Conservation (phyloP, 1,140 invertebrate genomes). For the Proctacanthus coquilletti region DNA sequence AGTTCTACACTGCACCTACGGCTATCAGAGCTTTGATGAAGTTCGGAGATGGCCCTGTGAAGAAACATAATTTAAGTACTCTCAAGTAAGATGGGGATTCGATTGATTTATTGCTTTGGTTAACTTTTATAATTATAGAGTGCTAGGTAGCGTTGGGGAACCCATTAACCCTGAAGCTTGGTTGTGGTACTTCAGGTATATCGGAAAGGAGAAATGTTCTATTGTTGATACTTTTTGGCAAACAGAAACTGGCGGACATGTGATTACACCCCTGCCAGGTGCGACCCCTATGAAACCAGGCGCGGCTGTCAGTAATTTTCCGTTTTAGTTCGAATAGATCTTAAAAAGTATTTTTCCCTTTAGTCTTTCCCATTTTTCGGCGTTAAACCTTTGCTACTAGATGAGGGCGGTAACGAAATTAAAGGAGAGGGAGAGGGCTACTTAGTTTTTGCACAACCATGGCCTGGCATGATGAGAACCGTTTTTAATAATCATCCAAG, state of each 20-base stretch:
- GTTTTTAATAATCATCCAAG: slow-evolving; percentile 83
- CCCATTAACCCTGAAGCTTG: slow-evolving; percentile 97
- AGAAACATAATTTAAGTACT: slow-evolving; percentile 38
- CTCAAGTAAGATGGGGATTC: slow-evolving; percentile 29
- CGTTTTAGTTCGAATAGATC: background rate
- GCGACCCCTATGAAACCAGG: slow-evolving; percentile 94
- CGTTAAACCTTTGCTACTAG: slow-evolving; percentile 71
- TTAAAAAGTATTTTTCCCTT: slow-evolving; percentile 13
- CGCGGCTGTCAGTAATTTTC: slow-evolving; percentile 65
- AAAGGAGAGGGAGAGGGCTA: slow-evolving; percentile 86
- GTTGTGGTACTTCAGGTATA: slow-evolving; percentile 87
- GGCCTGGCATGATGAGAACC: slow-evolving; percentile 95
- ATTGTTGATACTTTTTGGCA: slow-evolving; percentile 99
- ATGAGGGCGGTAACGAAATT: slow-evolving; percentile 76
- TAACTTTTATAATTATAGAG: slow-evolving; percentile 29
- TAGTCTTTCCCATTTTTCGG: slow-evolving; percentile 96
- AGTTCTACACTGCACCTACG: slow-evolving; percentile 98
- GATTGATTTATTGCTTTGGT: background rate
- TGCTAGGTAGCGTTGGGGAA: slow-evolving; percentile 91
- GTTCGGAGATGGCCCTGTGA: slow-evolving; percentile 62
- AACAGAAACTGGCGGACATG: slow-evolving; percentile 93
- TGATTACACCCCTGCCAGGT: slow-evolving; percentile 87
- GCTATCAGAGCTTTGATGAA: slow-evolving; percentile 95
- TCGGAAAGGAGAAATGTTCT: slow-evolving; percentile 68
- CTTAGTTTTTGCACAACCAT: slow-evolving; percentile 81